phyloP scores from a whole-genome alignment of 2,113 vertebrate species.

The Aspiorhynchus laticeps region DNA sequence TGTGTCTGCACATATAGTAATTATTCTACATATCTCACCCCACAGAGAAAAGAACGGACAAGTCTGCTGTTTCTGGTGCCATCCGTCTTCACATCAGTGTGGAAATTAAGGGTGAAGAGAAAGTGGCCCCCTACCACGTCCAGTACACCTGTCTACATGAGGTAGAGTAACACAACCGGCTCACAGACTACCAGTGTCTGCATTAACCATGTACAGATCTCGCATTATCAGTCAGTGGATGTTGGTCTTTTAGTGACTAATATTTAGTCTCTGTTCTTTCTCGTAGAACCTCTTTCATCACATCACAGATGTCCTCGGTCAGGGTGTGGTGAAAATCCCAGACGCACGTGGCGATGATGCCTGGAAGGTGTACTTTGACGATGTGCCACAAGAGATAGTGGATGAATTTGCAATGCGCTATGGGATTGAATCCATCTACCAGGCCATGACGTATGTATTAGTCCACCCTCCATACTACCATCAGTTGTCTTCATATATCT shows the following conservation, averaged over 20 bases:
- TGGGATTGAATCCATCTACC: constrained; percentile 97
- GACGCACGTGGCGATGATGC: constrained; percentile 93
- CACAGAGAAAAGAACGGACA: constrained; percentile 95
- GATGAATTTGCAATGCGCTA: constrained; percentile 99
- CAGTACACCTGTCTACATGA: constrained; percentile 97
- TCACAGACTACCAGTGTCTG: neutral
- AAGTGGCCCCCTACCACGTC: constrained; percentile 93
- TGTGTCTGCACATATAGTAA: neutral
- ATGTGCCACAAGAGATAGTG: constrained; percentile 94
- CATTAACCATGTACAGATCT: neutral
- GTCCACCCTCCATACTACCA: neutral
- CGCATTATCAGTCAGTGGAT: neutral
- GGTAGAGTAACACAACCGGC: constrained; percentile 72
- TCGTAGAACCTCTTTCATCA: constrained; percentile 94
- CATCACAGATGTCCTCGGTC: constrained; percentile 89
- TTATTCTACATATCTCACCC: constrained; percentile 55
- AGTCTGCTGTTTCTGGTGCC: constrained; percentile 94
- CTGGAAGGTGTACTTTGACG: constrained; percentile 98
- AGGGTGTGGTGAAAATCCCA: constrained; percentile 89
- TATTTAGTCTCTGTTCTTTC: constrained; percentile 16
- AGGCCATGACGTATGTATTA: constrained; percentile 96
- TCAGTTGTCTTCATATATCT: neutral
- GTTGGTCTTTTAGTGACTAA: neutral
- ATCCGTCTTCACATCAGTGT: constrained; percentile 95
- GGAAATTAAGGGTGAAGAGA: constrained; percentile 98